These are phyloP conservation scores for Trachelus iudaicus DNA, from an alignment of 2,888 invertebrate genomes.

Conservation along the genomic window DNA sequence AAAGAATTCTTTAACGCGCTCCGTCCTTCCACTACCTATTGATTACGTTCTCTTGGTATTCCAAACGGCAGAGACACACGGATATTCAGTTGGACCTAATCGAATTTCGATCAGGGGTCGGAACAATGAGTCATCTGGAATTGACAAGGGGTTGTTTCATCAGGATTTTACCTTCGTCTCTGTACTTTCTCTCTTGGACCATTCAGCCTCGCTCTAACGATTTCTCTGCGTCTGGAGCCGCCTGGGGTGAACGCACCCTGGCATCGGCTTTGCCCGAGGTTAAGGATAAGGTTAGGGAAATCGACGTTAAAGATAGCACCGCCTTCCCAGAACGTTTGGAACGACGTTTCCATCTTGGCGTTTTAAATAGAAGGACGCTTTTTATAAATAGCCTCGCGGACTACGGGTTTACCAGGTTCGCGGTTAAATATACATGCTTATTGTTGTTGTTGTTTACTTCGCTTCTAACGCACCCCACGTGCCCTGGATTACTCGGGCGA, in stretches of 20 bases:
- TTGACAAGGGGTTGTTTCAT: background rate
- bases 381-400: slow-evolving; percentile 34
- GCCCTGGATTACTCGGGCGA: slow-evolving; percentile 3
- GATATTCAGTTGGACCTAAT: background rate
- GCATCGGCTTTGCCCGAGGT: slow-evolving; percentile 19
- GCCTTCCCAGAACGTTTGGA: background rate
- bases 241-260: slow-evolving; percentile 19
- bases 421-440: slow-evolving; percentile 31
- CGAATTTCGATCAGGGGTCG: background rate
- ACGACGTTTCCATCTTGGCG: background rate
- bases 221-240: background rate
- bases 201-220: background rate
- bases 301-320: slow-evolving; percentile 8
- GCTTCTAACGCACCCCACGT: slow-evolving; percentile 16
- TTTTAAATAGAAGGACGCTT: slow-evolving; percentile 31
- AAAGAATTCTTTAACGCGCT: background rate
- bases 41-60: background rate
- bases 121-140: background rate
- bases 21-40: background rate
- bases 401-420: slow-evolving; percentile 30
- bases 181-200: background rate
- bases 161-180: background rate
- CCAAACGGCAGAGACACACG: background rate
- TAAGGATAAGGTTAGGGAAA: slow-evolving; percentile 19
- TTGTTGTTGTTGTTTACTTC: slow-evolving; percentile 36